Conservation (phyloP, 2,797 vertebrate genomes). For the Malacoctenus gilli region DNA sequence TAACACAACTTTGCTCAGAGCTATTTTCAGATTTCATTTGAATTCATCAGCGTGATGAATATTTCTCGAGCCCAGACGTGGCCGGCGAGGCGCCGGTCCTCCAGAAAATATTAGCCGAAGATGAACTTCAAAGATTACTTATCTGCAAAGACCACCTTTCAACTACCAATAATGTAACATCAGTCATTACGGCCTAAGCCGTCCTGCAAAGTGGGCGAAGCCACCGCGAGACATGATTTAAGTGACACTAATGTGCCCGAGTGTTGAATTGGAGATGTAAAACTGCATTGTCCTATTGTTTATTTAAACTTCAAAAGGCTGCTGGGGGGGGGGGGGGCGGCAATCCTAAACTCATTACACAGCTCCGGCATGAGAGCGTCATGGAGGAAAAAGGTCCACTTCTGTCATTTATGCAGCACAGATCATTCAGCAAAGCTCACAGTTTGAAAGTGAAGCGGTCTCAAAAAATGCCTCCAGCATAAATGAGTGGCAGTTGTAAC, state of each 20-base stretch:
- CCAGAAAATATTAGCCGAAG: slow-evolving; percentile 62
- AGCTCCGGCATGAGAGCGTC: slow-evolving; percentile 21
- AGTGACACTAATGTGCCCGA: slow-evolving; percentile 57
- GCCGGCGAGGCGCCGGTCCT: slow-evolving; percentile 42
- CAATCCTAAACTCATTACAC: slow-evolving; percentile 19
- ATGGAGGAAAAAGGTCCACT: slow-evolving; percentile 11
- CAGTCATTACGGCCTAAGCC: slow-evolving; percentile 44
- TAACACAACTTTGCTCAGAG: slow-evolving; percentile 71
- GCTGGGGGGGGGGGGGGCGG: no score
- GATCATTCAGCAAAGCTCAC: neutral
- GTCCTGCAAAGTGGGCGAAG: slow-evolving; percentile 16
- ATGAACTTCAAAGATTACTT: slow-evolving; percentile 69
- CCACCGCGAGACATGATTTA: slow-evolving; percentile 47
- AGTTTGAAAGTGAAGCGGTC: slow-evolving; percentile 12
- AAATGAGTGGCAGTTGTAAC: slow-evolving; percentile 31
- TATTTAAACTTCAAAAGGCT: slow-evolving; percentile 51
- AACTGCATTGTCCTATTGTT: slow-evolving; percentile 32
- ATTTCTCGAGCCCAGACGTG: slow-evolving; percentile 40
- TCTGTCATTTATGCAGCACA: slow-evolving; percentile 20
- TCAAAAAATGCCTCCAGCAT: slow-evolving; percentile 28
- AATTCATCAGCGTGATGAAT: slow-evolving; percentile 71
- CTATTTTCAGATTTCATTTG: slow-evolving; percentile 76
- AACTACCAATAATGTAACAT: slow-evolving; percentile 51
- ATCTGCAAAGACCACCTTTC: slow-evolving; percentile 67
- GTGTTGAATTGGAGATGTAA: slow-evolving; percentile 43